These are phyloP conservation scores for Xyrauchen texanus DNA, from an alignment of 2,113 vertebrate species.

Conservation along the genomic window DNA sequence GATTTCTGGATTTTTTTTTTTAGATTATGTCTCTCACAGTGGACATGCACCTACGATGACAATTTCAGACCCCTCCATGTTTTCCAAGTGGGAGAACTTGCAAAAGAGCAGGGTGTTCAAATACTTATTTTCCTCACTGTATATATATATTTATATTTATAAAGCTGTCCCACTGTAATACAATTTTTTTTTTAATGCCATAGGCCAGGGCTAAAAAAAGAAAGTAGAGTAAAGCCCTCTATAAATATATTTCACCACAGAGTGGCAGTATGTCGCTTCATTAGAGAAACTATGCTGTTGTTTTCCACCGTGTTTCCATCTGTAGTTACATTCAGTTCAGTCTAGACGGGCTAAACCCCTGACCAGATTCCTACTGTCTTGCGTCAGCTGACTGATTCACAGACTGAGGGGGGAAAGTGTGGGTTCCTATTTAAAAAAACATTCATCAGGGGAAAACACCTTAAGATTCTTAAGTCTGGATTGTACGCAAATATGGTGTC, in stretches of 20 bases:
- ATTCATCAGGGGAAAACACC: conserved; percentile 18
- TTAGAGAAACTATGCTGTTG: neutral
- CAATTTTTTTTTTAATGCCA: no score
- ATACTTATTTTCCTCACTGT: no score
- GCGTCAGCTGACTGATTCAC: conserved; percentile 41
- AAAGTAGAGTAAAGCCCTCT: neutral
- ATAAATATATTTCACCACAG: conserved; percentile 13
- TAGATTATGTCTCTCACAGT: no score
- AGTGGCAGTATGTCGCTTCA: conserved; percentile 22
- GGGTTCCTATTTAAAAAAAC: conserved; percentile 35
- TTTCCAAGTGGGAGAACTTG: no score
- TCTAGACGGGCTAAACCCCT: conserved; percentile 33
- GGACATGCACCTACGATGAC: no score
- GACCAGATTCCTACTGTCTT: conserved; percentile 34
- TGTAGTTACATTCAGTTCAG: neutral
- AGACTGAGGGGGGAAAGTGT: conserved; percentile 27
- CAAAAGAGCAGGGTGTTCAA: no score
- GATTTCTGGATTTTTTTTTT: no score
- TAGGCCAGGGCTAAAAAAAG: no score
- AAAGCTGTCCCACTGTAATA: no score
- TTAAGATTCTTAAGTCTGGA: conserved; percentile 4
- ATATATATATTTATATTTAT: no score
- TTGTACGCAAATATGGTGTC: conserved; percentile 5
- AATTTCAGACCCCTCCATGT: no score
- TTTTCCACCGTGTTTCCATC: conserved; percentile 7